These are phyloP conservation scores for Lucilia cuprina DNA, from an alignment of 1,140 invertebrate genomes.

Conservation along the genomic window DNA sequence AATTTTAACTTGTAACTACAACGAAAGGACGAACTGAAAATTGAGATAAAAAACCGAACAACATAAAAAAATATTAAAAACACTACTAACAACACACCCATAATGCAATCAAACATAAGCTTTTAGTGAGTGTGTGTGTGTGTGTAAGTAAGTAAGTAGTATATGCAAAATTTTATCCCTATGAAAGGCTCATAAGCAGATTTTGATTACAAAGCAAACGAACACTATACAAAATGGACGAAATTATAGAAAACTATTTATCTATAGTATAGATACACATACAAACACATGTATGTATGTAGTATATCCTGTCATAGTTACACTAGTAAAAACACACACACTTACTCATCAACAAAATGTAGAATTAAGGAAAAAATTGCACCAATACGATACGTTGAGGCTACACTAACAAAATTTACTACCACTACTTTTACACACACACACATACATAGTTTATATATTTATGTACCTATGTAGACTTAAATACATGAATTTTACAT, in stretches of 20 bases:
- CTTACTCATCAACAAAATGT: background rate
- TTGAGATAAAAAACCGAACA: background rate
- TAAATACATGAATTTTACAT: conserved; percentile 29
- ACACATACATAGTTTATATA: too few species aligned
- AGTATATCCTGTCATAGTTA: background rate
- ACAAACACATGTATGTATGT: too few species aligned
- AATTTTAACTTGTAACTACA: background rate
- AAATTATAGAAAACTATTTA: conserved; percentile 19
- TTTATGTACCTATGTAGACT: too few species aligned
- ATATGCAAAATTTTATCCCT: background rate
- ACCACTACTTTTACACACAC: background rate
- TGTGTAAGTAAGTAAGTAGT: background rate
- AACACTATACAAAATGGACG: conserved; percentile 8
- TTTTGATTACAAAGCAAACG: conserved; percentile 32
- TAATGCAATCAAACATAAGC: background rate
- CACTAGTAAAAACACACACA: background rate
- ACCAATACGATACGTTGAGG: conserved; percentile 34
- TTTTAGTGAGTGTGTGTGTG: background rate
- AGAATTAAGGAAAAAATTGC: conserved; percentile 17
- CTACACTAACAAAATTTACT: conserved; percentile 20
- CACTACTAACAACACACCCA: background rate
- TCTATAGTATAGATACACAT: background rate
- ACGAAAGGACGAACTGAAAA: too few species aligned
- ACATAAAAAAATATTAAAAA: background rate
- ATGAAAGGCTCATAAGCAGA: conserved; percentile 18